Evolutionary conservation across 2,113 vertebrate species (phyloP).

Genomic region (Chauna torquata): DNA sequence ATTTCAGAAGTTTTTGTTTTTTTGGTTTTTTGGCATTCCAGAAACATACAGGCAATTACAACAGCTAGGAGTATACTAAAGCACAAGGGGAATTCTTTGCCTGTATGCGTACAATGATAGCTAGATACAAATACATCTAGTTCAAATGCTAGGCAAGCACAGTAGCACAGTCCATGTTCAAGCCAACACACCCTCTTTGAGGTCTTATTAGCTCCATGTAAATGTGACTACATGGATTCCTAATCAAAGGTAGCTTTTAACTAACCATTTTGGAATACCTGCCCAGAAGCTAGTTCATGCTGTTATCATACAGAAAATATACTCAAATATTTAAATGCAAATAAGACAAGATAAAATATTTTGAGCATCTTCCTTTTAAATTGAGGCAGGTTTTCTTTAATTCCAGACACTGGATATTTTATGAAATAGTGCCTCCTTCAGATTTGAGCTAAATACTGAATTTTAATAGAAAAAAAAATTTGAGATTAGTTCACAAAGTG

Average conservation of each 20-base stretch:
- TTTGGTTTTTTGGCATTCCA: neutral
- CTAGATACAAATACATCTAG: neutral
- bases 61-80: neutral
- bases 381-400: neutral
- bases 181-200: neutral
- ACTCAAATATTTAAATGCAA: neutral
- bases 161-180: neutral
- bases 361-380: neutral
- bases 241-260: neutral
- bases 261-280: neutral
- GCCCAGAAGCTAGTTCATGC: neutral
- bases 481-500: neutral
- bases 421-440: neutral
- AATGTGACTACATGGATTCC: neutral
- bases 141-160: neutral
- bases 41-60: neutral
- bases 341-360: neutral
- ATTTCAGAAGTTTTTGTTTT: neutral
- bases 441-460: neutral
- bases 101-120: neutral
- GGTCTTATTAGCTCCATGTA: neutral
- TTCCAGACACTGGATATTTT: neutral
- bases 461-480: neutral
- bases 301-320: neutral
- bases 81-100: neutral